Percentiles rank a stretch among this genome's conserved stretches.
These are phyloP conservation scores for Drosophila quasianomalipes DNA, from an alignment of 2,888 invertebrate species.

Conservation along the genomic window DNA sequence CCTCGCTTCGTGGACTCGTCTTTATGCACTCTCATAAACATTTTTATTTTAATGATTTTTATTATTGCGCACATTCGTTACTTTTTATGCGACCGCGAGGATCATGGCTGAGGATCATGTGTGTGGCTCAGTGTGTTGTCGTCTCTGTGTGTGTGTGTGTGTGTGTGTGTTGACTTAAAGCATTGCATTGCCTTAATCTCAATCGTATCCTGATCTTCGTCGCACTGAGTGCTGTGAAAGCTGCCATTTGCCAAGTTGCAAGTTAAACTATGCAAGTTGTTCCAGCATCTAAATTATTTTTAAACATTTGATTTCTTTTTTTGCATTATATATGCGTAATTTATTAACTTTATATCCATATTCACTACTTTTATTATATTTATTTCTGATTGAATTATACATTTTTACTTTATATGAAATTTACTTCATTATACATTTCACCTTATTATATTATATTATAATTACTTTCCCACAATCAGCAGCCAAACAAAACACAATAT, in stretches of 20 bases:
- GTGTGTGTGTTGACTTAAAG: constrained; percentile 1
- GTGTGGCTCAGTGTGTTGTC: not conserved
- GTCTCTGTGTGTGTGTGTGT: not conserved
- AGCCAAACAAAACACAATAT: not conserved
- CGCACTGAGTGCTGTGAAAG: constrained; percentile 39
- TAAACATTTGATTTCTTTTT: not conserved
- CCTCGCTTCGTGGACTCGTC: constrained; percentile 45
- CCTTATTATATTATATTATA: not conserved
- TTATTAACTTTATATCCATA: not conserved
- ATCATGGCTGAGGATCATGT: constrained; percentile 4
- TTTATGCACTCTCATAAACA: constrained; percentile 83
- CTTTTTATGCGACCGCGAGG: constrained; percentile 68
- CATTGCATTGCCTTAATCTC: constrained; percentile 25
- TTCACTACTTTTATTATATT: not conserved
- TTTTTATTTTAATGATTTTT: constrained; percentile 84
- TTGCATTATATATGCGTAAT: not conserved
- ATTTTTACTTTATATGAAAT: not conserved
- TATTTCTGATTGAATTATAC: not conserved
- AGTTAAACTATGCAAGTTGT: not conserved
- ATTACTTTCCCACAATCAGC: not conserved
- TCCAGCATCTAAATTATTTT: not conserved
- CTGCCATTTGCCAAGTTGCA: constrained; percentile 19
- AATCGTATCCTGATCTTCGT: constrained; percentile 51
- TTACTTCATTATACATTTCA: not conserved
- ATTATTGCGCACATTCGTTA: constrained; percentile 82